phyloP scores from a whole-genome alignment of 2,888 invertebrate genomes.

The Dione vanillae region DNA sequence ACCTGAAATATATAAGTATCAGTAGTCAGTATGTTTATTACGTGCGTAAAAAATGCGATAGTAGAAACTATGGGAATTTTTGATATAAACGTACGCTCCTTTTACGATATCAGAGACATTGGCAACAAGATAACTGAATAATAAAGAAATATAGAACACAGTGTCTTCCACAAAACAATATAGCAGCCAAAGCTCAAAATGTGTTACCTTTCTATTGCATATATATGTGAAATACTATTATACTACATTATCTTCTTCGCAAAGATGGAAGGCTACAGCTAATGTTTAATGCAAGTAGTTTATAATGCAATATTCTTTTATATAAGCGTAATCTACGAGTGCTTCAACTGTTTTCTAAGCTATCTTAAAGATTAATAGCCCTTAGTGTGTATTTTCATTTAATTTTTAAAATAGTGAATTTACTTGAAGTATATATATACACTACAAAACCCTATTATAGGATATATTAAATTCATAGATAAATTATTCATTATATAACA shows the following conservation, averaged over 20 bases:
- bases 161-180: not conserved
- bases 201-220: no score
- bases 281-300: no score
- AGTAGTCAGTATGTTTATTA: not conserved
- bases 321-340: not conserved
- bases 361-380: slow-evolving; percentile 22
- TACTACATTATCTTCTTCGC: no score
- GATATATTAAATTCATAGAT: no score
- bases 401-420: slow-evolving; percentile 15
- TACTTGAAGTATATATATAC: not conserved
- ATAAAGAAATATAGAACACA: slow-evolving; percentile 38
- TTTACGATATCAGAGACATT: slow-evolving; percentile 38
- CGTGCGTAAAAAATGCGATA: slow-evolving; percentile 4
- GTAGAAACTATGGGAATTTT: slow-evolving; percentile 20
- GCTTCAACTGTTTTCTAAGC: slow-evolving; percentile 5
- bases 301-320: slow-evolving; percentile 2
- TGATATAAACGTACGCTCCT: slow-evolving; percentile 41
- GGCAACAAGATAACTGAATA: slow-evolving; percentile 38
- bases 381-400: slow-evolving; percentile 13
- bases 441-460: no score
- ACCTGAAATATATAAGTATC: slow-evolving; percentile 74
- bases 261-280: no score
- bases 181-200: not conserved
- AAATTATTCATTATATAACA: no score
- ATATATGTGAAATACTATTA: no score